phyloP scores from a whole-genome alignment of 2,113 vertebrate species.

The Crypturellus undulatus region DNA sequence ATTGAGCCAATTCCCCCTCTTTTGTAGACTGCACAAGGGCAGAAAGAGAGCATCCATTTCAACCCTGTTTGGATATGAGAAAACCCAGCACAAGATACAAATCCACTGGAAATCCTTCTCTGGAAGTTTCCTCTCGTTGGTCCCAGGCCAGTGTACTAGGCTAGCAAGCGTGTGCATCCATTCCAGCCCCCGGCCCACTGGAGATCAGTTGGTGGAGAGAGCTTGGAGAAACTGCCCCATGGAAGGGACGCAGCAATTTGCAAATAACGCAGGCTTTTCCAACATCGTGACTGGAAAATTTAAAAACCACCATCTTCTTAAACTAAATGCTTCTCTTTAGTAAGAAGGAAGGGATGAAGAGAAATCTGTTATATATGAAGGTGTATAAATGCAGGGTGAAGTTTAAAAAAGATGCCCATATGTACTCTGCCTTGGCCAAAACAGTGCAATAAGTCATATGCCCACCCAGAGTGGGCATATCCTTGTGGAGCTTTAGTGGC shows the following conservation, averaged over 20 bases:
- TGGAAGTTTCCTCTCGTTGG: not conserved
- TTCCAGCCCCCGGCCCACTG: not conserved
- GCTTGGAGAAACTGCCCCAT: not conserved
- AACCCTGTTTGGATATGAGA: not conserved
- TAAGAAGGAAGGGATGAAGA: not conserved
- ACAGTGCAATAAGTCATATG: not conserved
- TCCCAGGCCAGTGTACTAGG: not conserved
- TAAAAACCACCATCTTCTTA: not conserved
- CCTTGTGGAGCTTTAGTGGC: not conserved
- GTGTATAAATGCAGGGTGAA: constrained; percentile 20
- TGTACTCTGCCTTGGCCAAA: not conserved
- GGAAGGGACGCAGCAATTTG: not conserved
- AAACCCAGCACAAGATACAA: not conserved
- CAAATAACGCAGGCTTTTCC: not conserved
- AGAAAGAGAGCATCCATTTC: not conserved
- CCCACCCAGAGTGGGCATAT: constrained; percentile 31
- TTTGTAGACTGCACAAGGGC: not conserved
- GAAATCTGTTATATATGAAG: not conserved
- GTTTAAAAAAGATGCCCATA: constrained; percentile 7
- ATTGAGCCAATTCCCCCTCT: not conserved
- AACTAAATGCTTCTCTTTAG: not conserved
- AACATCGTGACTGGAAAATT: not conserved
- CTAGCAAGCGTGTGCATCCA: not conserved
- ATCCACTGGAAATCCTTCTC: not conserved
- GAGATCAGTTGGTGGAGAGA: not conserved